These are phyloP conservation scores for Forbesichthys papilliferus DNA, from an alignment of 2,113 vertebrate species.

Conservation along the genomic window DNA sequence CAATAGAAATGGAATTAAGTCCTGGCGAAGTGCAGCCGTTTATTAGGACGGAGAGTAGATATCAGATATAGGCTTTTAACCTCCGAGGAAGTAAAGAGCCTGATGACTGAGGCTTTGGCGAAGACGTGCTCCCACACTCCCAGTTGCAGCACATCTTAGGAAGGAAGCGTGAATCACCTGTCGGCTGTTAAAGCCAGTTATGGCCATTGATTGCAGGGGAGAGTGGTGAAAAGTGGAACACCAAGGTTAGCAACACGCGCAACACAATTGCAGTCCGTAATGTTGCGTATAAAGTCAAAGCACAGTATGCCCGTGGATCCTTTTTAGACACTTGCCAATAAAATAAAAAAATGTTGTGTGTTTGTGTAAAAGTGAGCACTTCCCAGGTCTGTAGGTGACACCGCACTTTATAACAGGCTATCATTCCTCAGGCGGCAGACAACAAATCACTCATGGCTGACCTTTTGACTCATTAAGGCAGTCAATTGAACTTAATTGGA, in stretches of 20 bases:
- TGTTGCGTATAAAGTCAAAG: neutral
- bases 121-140: conserved; percentile 35
- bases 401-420: neutral
- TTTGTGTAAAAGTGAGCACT: neutral
- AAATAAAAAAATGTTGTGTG: neutral
- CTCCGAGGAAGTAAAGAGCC: conserved; percentile 51
- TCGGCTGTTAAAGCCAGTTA: conserved; percentile 19
- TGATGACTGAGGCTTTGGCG: conserved; percentile 36
- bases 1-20: conserved; percentile 70
- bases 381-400: neutral
- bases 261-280: neutral
- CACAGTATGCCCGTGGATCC: neutral
- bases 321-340: neutral
- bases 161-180: conserved; percentile 29
- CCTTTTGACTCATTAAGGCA: no score
- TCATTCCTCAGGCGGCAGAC: no score
- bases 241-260: neutral
- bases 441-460: no score
- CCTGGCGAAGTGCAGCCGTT: conserved; percentile 60
- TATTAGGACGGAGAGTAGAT: conserved; percentile 63
- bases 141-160: conserved; percentile 37
- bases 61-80: conserved; percentile 66
- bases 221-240: neutral
- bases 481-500: no score
- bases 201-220: conserved; percentile 36